Evolutionary conservation across 1,140 invertebrate genomes (phyloP).

Genomic region (Araneus ventricosus): DNA sequence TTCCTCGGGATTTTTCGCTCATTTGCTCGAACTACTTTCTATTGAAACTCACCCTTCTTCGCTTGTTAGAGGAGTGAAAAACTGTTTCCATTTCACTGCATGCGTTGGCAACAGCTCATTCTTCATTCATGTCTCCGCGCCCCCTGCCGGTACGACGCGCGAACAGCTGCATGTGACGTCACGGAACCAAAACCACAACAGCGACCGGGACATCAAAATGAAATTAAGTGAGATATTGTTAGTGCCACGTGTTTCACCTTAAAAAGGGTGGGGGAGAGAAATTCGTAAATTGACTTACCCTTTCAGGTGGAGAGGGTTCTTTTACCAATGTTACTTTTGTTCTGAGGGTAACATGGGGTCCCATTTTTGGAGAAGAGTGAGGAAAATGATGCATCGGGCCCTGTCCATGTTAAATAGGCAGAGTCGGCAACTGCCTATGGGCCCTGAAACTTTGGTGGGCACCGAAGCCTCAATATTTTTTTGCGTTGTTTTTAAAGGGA

Average conservation of each 20-base stretch:
- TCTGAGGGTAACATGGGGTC: background rate
- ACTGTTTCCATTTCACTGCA: constrained; percentile 64
- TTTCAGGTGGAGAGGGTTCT: constrained; percentile 29
- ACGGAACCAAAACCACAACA: constrained; percentile 64
- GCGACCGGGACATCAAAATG: constrained; percentile 64
- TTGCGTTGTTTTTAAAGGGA: no score
- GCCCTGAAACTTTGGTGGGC: no score
- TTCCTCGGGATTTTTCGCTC: constrained; percentile 62
- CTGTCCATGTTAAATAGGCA: no score
- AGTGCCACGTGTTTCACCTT: constrained; percentile 61
- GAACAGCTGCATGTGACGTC: constrained; percentile 69
- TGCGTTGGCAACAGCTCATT: constrained; percentile 71
- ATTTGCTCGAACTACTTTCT: constrained; percentile 39
- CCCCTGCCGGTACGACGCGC: constrained; percentile 54
- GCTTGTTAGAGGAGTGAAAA: constrained; percentile 37
- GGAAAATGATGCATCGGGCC: background rate
- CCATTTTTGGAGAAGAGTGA: background rate
- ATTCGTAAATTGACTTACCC: constrained; percentile 72
- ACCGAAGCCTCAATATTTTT: no score
- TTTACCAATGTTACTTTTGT: constrained; percentile 30
- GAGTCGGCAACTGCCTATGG: no score
- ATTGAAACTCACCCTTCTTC: background rate
- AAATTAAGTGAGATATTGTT: constrained; percentile 74
- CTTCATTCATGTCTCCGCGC: constrained; percentile 55
- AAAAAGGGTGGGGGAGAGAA: constrained; percentile 17